Conservation (phyloP, 2,797 vertebrate genomes). For the Allobates femoralis region DNA sequence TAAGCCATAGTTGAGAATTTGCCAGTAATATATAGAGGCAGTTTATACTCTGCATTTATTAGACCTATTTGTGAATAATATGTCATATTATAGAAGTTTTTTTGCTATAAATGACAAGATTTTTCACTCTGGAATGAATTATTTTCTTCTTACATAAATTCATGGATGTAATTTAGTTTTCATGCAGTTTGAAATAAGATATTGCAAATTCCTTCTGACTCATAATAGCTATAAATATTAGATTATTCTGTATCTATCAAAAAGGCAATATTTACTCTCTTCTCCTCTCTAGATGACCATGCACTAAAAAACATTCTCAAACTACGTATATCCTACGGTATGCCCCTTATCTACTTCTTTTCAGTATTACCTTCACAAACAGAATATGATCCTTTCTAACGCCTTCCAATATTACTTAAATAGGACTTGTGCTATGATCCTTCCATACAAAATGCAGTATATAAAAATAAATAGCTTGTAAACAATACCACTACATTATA, state of each 20-base stretch:
- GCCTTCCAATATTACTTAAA: too few relatives aligned
- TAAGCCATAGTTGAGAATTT: constrained; percentile 33
- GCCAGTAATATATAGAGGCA: constrained; percentile 29
- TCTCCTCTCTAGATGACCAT: not conserved
- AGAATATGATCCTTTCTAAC: not conserved
- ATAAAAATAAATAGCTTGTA: too few relatives aligned
- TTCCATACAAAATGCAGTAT: too few relatives aligned
- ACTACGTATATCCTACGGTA: not conserved
- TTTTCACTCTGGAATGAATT: constrained; percentile 27
- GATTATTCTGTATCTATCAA: constrained; percentile 31
- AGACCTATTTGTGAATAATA: constrained; percentile 43
- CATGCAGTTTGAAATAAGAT: constrained; percentile 11
- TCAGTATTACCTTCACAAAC: not conserved
- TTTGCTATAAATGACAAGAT: constrained; percentile 31
- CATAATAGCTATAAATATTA: constrained; percentile 50
- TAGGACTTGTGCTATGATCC: too few relatives aligned
- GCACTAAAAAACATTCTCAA: not conserved
- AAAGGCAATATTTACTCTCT: not conserved
- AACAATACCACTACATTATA: too few relatives aligned
- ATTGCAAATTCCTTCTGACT: constrained; percentile 15
- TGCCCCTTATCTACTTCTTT: not conserved
- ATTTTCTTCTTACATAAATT: constrained; percentile 40
- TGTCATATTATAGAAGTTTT: constrained; percentile 13
- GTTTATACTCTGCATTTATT: constrained; percentile 14
- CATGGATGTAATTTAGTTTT: constrained; percentile 41